A percentile compares a stretch with the other conserved stretches of the same genome.
phyloP scores from a whole-genome alignment of 2,888 invertebrate genomes.

The Apamea anceps region DNA sequence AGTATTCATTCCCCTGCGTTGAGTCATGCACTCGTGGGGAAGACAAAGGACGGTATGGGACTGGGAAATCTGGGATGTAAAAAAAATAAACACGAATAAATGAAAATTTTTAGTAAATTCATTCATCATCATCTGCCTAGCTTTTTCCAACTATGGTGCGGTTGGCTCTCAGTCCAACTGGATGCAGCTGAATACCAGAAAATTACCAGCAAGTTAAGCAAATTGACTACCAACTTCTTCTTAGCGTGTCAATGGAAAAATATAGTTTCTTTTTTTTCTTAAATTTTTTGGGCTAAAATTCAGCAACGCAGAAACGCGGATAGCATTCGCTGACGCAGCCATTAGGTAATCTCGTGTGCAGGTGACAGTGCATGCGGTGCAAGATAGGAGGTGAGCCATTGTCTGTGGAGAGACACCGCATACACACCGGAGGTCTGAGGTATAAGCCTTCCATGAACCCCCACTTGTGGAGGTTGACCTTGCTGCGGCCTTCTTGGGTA shows the following conservation, averaged over 20 bases:
- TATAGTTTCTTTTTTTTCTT: too few relatives aligned
- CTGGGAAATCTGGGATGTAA: neutral
- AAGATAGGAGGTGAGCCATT: neutral
- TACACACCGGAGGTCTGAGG: too few relatives aligned
- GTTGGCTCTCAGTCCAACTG: neutral
- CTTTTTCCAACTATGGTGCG: neutral
- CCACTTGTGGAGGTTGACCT: too few relatives aligned
- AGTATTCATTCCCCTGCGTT: slow-evolving; percentile 49
- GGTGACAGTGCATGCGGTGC: neutral
- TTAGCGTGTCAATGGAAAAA: too few relatives aligned
- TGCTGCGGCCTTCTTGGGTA: too few relatives aligned
- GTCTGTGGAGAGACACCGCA: too few relatives aligned
- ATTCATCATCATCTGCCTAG: neutral
- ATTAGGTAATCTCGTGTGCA: neutral
- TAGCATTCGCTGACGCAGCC: neutral
- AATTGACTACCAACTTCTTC: too few relatives aligned
- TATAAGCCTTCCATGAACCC: too few relatives aligned
- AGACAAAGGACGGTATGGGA: slow-evolving; percentile 34
- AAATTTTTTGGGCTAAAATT: too few relatives aligned
- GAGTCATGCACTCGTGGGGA: slow-evolving; percentile 43
- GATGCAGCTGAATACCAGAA: neutral
- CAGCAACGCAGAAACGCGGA: too few relatives aligned
- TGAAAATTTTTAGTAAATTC: neutral
- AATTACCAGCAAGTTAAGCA: neutral
- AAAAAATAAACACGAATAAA: neutral